Base-by-base conservation (phyloP, 2,797 vertebrate genomes). In the Hypotaenidia philippensis region DNA sequence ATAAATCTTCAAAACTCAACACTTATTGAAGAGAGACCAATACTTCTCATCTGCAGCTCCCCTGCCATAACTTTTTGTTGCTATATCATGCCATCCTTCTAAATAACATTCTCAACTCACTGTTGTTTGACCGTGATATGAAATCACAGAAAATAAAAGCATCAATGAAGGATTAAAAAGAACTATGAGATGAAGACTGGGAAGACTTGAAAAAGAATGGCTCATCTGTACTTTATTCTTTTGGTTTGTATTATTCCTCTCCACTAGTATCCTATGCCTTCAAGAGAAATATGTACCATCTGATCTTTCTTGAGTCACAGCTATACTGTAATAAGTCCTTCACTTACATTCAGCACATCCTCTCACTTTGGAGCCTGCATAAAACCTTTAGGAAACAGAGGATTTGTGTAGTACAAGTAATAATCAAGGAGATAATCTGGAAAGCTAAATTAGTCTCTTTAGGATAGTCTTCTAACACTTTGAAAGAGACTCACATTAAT, bases 1-100 rank as follows among this genome's bases (percentile, higher is more conserved):
- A 59, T 34, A 90, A 70, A 61, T 64, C 92, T 92, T 94, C 61
- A 94, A 55, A 93, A 87, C 59, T 69, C 77, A 82, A 27, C 25
- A 44, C 23, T 60, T 69, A 94, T 36, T 50, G 68, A 87, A 83
- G 75, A 65, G 34, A 84, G 32, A 84, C 68, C 49, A 85, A 4
- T 56, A 55, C 13, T 75, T 89, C 66, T 61, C 55, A 52, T 83
- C 50, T 81, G 59, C 55, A 83, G 72, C 32, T 85, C 56, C 23
- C 49, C 79, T 69, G 47, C 34, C 55, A 44, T 31, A 78, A 76
- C 26, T 7, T 63, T 78, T 53, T 86, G 25, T 65, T 88, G 57
- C 29, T 83, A 25, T 10, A 72, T 16, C 32, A 36, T 65, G 36
- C 22, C 47, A 64, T 71, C 34, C 31, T 88, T 93, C 93, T 63